phyloP scores from a whole-genome alignment of 2,113 vertebrate species.

The Pleuronectes platessa region DNA sequence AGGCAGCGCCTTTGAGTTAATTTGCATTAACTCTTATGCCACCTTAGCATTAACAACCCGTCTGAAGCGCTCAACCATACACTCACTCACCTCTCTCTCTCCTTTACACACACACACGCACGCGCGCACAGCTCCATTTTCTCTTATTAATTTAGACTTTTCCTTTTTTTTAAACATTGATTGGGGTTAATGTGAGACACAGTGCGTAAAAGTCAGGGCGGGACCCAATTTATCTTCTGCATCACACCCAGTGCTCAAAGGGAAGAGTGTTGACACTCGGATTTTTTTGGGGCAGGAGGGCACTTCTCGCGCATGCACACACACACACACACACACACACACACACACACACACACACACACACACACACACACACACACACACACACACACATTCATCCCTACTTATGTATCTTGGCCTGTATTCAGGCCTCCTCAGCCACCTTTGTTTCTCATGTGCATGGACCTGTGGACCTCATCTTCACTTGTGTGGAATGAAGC shows the following conservation, averaged over 20 bases:
- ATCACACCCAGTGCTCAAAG: slow-evolving; percentile 23
- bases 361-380: not conserved
- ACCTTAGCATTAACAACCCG: slow-evolving; percentile 77
- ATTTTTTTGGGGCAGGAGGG: slow-evolving; percentile 26
- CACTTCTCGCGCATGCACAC: slow-evolving; percentile 7
- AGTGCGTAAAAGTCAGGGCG: slow-evolving; percentile 43
- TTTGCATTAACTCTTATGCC: slow-evolving; percentile 80
- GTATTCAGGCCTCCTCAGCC: not conserved
- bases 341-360: too few species aligned
- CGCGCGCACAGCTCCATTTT: slow-evolving; percentile 39
- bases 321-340: not conserved
- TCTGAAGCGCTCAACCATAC: slow-evolving; percentile 60
- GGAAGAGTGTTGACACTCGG: slow-evolving; percentile 36
- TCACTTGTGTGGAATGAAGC: slow-evolving; percentile 7
- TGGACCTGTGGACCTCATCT: not conserved
- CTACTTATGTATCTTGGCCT: not conserved
- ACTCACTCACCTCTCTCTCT: slow-evolving; percentile 34
- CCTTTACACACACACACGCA: slow-evolving; percentile 1
- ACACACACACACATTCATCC: not conserved
- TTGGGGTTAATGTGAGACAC: slow-evolving; percentile 62
- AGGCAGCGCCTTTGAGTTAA: slow-evolving; percentile 71
- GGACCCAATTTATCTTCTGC: slow-evolving; percentile 55
- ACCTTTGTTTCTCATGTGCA: slow-evolving; percentile 19
- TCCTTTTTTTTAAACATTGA: slow-evolving; percentile 34
- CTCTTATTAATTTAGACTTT: slow-evolving; percentile 58